Percentiles rank a stretch among this genome's conserved stretches.
Conservation (phyloP, 1,140 invertebrate species). For the Drosophila sulfurigaster region DNA sequence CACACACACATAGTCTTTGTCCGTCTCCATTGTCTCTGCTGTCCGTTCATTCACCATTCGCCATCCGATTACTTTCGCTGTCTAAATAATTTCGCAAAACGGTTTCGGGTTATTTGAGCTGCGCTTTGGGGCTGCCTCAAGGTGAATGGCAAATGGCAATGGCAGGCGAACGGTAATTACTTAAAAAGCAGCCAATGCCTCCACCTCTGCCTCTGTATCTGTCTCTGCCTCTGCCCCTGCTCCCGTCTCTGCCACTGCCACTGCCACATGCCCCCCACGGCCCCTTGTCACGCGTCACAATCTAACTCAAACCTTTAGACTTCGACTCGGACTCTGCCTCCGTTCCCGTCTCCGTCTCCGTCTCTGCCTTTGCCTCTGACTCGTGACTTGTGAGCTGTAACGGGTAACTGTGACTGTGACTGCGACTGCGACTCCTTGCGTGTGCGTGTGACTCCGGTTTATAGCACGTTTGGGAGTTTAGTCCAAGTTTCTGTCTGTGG, state of each 20-base stretch:
- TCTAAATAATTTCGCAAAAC: slow-evolving; percentile 72
- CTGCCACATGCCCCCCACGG: background rate
- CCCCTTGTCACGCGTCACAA: background rate
- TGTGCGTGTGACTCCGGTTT: slow-evolving; percentile 67
- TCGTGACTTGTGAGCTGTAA: slow-evolving; percentile 40
- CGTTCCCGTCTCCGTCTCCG: background rate
- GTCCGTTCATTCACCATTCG: slow-evolving; percentile 9
- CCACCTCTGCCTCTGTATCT: background rate
- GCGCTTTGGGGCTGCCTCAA: slow-evolving; percentile 62
- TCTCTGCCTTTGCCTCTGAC: background rate
- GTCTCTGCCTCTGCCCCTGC: background rate
- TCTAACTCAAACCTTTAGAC: slow-evolving; percentile 2
- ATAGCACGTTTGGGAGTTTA: slow-evolving; percentile 68
- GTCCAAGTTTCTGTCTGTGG: background rate
- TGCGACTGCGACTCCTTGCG: slow-evolving; percentile 46
- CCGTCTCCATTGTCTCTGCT: slow-evolving; percentile 2
- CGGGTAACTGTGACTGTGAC: slow-evolving; percentile 41
- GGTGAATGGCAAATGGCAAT: slow-evolving; percentile 68
- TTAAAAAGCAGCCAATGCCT: slow-evolving; percentile 63
- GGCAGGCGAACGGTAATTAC: slow-evolving; percentile 67
- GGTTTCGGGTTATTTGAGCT: slow-evolving; percentile 72
- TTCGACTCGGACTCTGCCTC: slow-evolving; percentile 15
- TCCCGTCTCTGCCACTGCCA: too few relatives aligned
- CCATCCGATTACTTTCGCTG: slow-evolving; percentile 75
- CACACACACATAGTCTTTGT: background rate